Conservation (phyloP, 30 jellyfish, hydroid and myxozoan genomes). For the Cassiopea xamachana region DNA sequence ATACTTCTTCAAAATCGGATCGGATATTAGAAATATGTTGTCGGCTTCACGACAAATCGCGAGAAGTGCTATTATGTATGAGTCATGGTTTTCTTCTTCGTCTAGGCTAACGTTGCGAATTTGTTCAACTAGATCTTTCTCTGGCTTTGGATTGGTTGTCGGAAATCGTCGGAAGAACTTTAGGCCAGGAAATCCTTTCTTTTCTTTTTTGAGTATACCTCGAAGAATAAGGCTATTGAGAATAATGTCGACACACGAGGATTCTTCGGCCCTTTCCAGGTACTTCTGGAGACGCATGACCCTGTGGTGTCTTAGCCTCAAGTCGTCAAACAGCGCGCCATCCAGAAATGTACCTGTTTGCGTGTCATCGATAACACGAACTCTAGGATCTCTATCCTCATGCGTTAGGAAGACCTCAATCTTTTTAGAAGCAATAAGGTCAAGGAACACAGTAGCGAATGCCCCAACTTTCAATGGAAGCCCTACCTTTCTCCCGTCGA, state of each 20-base stretch:
- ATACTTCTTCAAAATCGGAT: constrained; percentile 93
- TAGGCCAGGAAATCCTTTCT: constrained; percentile 91
- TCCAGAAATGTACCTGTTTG: constrained; percentile 82
- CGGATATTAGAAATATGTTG: constrained; percentile 89
- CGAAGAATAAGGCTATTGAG: constrained; percentile 85
- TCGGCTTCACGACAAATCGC: constrained; percentile 95
- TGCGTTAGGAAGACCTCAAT: constrained; percentile 69
- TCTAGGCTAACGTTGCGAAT: constrained; percentile 76
- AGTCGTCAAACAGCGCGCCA: constrained; percentile 82
- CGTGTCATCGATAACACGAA: constrained; percentile 73
- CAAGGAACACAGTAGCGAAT: constrained; percentile 95
- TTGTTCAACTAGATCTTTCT: constrained; percentile 73
- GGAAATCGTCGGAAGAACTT: constrained; percentile 91
- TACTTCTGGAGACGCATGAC: constrained; percentile 84
- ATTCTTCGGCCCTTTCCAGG: constrained; percentile 92
- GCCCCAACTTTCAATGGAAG: constrained; percentile 96
- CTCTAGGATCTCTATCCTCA: constrained; percentile 86
- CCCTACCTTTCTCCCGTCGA: constrained; percentile 95
- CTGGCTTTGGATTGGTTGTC: constrained; percentile 97
- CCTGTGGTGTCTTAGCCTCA: constrained; percentile 78
- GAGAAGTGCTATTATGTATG: constrained; percentile 85
- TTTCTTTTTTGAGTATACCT: constrained; percentile 85
- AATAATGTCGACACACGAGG: constrained; percentile 88
- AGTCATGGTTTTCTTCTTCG: constrained; percentile 74
- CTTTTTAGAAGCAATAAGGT: constrained; percentile 78